Evolutionary conservation across 2,113 vertebrate genomes (phyloP), one percentile per base, ranked within the genome.

Genomic region (Passerina amoena): DNA sequence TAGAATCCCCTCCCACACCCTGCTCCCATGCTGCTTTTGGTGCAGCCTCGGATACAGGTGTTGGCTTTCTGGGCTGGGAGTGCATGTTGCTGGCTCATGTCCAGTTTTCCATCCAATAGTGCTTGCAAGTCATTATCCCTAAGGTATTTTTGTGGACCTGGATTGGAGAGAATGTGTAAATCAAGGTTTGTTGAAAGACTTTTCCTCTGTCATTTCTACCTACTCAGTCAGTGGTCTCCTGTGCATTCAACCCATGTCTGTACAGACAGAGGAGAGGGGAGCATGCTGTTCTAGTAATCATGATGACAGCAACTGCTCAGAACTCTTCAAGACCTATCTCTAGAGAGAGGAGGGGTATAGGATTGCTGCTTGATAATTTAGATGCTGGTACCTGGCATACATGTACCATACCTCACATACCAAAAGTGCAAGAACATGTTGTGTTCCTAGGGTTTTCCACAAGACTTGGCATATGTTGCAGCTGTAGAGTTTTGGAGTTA

Each of bases 1-100:
- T 0, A 72, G 48, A 64, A 63, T 48, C 3, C 9, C 20, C 4
- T 63, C 28, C 14, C n/a, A 53, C 0, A 0, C 38, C 31, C 44
- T 57, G 23, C 38, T 82, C 12, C 5, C 6, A 3, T 0, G 0
- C 60, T 78, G 7, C 27, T 68, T n/a, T 63, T 48, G 12, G 10
- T 57, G 48, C 48, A 78, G 24, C 31, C 38, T 27, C 9, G 60
- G 50, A 12, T 28, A 9, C 0, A 2, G 3, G 19, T 63, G 23
- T 47, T 44, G 21, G 22, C 15, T 47, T 68, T 77, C 53, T 68
- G 59, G 27, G 18, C 53, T 87, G 56, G 1, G 8, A 87, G 30
- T 2, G 1, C 9, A 13, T 7, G 2, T 30, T 60, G 14, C 5
- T 5, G 5, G 9, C 42, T 77, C 33, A 8, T n/a, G 19, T 50